These are phyloP conservation scores for Apus apus DNA, from an alignment of 2,113 vertebrate species.

Conservation along the genomic window DNA sequence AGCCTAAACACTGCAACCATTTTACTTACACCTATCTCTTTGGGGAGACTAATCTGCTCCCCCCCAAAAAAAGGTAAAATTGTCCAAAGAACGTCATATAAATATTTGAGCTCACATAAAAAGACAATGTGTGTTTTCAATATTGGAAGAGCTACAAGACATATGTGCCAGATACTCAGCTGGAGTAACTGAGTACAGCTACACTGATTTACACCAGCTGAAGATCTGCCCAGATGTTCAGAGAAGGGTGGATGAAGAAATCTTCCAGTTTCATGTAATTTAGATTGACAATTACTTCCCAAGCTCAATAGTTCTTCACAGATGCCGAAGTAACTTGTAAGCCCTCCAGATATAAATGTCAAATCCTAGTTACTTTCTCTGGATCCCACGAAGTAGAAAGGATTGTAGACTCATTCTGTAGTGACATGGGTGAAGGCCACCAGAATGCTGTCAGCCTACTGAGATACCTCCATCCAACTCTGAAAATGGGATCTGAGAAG, in stretches of 20 bases:
- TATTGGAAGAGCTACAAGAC: neutral
- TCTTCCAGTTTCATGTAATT: neutral
- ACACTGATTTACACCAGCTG: conserved; percentile 27
- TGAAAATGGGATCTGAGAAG: neutral
- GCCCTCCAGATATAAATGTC: neutral
- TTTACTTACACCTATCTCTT: neutral
- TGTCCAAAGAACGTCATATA: neutral
- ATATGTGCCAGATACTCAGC: conserved; percentile 20
- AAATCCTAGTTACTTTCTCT: neutral
- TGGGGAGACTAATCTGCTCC: neutral
- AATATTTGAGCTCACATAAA: conserved; percentile 20
- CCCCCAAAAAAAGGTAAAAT: neutral
- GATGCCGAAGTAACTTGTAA: neutral
- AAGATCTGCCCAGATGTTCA: conserved; percentile 22
- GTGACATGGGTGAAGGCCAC: neutral
- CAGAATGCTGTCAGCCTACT: neutral
- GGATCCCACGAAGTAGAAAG: neutral
- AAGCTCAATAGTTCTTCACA: neutral
- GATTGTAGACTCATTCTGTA: neutral
- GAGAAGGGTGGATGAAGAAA: conserved; percentile 20
- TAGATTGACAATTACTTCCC: conserved; percentile 22
- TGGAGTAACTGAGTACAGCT: conserved; percentile 26
- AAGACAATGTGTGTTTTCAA: conserved; percentile 28
- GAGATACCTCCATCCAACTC: neutral
- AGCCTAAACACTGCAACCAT: neutral